phyloP scores from a whole-genome alignment of 2,888 invertebrate species.

The Parnassius orleans region DNA sequence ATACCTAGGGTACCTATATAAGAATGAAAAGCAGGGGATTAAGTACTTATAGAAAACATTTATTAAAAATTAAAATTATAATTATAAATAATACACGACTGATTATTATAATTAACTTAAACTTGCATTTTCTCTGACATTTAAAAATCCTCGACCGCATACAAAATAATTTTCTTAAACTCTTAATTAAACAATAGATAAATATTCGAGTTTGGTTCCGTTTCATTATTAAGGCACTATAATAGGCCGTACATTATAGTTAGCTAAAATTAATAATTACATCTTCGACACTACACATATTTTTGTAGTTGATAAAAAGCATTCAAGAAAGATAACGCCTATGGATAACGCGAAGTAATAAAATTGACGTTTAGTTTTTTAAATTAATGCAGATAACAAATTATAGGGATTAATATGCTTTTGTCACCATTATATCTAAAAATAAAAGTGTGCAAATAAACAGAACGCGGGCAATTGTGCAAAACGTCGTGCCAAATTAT shows the following conservation, averaged over 20 bases:
- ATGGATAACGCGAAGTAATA: no score
- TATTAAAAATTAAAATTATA: slow-evolving; percentile 24
- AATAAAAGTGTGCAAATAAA: no score
- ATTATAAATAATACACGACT: slow-evolving; percentile 20
- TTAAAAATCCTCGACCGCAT: slow-evolving; percentile 9
- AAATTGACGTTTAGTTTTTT: no score
- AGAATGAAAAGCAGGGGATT: no score
- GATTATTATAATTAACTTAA: slow-evolving; percentile 5
- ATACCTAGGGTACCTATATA: no score
- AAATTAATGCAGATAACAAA: no score
- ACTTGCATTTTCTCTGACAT: slow-evolving; percentile 7
- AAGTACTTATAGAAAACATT: neutral
- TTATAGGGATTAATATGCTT: no score
- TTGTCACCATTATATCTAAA: no score
- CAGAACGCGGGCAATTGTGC: no score
- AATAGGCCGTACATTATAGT: slow-evolving; percentile 64
- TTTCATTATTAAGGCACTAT: slow-evolving; percentile 73
- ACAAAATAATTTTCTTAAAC: slow-evolving; percentile 23
- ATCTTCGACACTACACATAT: slow-evolving; percentile 5
- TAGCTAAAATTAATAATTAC: slow-evolving; percentile 52
- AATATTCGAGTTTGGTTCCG: slow-evolving; percentile 72
- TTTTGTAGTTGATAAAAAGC: neutral
- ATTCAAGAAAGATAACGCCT: no score
- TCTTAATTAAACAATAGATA: slow-evolving; percentile 28
- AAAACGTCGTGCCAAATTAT: no score